A percentile compares a stretch with the other conserved stretches of the same genome.
Conservation (phyloP, 1,140 invertebrate genomes). For the Doryteuthis pealeii region DNA sequence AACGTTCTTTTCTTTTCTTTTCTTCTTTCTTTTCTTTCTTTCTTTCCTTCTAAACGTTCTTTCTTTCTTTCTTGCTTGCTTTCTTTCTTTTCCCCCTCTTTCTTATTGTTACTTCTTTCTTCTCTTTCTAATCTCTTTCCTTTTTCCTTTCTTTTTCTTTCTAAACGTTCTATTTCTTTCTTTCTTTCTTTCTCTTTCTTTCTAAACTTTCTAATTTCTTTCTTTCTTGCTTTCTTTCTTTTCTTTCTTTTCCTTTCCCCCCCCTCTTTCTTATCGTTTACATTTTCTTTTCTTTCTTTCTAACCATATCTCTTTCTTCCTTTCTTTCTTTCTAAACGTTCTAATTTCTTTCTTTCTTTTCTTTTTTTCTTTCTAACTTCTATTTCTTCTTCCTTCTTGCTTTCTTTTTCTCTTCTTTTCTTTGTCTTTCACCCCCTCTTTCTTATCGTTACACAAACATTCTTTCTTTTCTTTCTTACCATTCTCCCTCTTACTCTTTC, state of each 20-base stretch:
- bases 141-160: no score
- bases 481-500: constrained; percentile 9
- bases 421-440: not conserved
- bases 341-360: no score
- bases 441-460: not conserved
- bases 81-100: no score
- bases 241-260: not conserved
- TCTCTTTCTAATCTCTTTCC: no score
- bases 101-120: no score
- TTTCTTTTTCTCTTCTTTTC: constrained; percentile 9
- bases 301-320: not conserved
- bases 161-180: no score
- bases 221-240: not conserved
- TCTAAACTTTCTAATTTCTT: not conserved
- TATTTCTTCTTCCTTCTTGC: not conserved
- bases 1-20: no score
- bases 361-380: not conserved
- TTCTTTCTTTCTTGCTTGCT: no score
- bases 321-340: not conserved
- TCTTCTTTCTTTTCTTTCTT: no score
- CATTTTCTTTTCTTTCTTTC: not conserved
- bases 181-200: not conserved
- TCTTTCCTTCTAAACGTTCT: no score
- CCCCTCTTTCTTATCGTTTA: not conserved
- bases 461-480: not conserved